phyloP scores from a whole-genome alignment of 2,113 vertebrate species.

The Butastur rufipennis region DNA sequence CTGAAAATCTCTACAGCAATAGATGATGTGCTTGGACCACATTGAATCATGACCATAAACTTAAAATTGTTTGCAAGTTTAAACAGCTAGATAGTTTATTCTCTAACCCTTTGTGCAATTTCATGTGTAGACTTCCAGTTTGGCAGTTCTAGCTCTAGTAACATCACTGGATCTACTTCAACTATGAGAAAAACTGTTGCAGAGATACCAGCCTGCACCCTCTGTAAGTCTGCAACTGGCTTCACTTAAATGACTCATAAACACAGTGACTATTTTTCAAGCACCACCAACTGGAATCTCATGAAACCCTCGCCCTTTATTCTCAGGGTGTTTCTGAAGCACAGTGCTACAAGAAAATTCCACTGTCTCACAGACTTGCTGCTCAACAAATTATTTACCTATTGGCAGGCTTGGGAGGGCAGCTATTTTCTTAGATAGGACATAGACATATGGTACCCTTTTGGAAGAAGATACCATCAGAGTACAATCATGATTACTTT shows the following conservation, averaged over 20 bases:
- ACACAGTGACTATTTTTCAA: neutral
- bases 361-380: neutral
- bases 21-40: neutral
- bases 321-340: neutral
- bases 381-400: neutral
- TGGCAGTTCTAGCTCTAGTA: neutral
- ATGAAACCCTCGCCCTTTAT: neutral
- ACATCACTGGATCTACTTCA: neutral
- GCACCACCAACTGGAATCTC: neutral
- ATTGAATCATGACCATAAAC: fast-evolving
- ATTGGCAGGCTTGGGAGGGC: neutral
- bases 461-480: neutral
- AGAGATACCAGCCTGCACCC: neutral
- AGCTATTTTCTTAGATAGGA: neutral
- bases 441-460: neutral
- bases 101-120: neutral
- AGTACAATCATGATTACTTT: neutral
- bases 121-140: neutral
- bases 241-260: neutral
- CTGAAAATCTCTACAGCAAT: neutral
- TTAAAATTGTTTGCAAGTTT: neutral
- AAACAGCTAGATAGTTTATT: neutral
- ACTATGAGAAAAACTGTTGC: neutral
- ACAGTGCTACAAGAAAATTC: neutral
- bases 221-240: neutral